These are phyloP conservation scores for Pipistrellus pipistrellus DNA, from an alignment of 2,797 vertebrate species.

Conservation along the genomic window DNA sequence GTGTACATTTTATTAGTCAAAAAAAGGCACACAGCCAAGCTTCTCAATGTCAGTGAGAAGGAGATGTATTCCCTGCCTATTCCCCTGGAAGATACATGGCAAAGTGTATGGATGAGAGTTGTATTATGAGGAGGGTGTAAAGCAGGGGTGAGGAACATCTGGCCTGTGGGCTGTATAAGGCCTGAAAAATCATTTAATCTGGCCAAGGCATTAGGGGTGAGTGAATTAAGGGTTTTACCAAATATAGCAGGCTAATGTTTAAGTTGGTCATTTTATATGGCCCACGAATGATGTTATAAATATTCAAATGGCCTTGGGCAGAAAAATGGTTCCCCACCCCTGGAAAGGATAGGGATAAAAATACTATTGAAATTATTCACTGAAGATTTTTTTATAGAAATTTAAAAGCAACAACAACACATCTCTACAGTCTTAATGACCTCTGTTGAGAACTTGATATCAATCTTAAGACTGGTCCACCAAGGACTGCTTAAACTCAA, in stretches of 20 bases:
- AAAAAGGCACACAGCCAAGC: background rate
- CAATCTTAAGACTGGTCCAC: background rate
- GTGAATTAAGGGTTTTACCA: too few relatives aligned
- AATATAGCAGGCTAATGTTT: too few relatives aligned
- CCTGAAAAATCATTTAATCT: too few relatives aligned
- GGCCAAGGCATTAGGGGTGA: too few relatives aligned
- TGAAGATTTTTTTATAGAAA: background rate
- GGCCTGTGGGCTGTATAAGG: too few relatives aligned
- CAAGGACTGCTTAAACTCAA: background rate
- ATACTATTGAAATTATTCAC: background rate
- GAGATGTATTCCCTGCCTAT: background rate
- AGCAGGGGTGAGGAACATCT: too few relatives aligned
- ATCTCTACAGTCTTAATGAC: background rate
- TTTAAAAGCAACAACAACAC: slow-evolving; percentile 32
- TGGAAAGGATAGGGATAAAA: background rate
- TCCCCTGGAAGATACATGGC: background rate
- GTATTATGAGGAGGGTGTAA: background rate
- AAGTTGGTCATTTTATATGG: too few relatives aligned
- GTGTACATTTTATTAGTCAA: background rate
- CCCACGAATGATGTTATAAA: too few relatives aligned
- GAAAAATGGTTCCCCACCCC: too few relatives aligned
- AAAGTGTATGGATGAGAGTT: background rate
- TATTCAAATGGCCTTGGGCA: too few relatives aligned
- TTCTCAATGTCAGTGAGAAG: background rate
- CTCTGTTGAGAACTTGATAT: slow-evolving; percentile 1